These are phyloP conservation scores for Lithophane ornitopus DNA, from an alignment of 2,888 invertebrate species.

Conservation along the genomic window DNA sequence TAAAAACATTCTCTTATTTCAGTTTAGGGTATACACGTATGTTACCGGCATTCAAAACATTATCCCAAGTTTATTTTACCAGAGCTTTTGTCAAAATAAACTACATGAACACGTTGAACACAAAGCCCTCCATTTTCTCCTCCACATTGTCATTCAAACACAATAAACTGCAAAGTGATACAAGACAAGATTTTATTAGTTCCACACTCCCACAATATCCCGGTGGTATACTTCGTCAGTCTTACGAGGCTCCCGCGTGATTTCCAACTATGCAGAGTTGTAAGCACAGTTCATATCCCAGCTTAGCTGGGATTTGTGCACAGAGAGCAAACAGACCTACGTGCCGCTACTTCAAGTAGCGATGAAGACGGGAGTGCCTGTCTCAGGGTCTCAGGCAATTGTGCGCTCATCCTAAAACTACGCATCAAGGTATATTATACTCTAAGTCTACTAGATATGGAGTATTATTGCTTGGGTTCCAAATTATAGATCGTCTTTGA, in stretches of 20 bases:
- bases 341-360: constrained; percentile 63
- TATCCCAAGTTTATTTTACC: not conserved
- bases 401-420: constrained; percentile 41
- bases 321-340: constrained; percentile 67
- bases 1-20: not conserved
- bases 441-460: constrained; percentile 12
- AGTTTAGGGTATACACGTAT: not conserved
- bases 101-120: not conserved
- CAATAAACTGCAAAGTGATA: constrained; percentile 40
- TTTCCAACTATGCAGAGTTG: constrained; percentile 64
- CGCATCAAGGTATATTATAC: constrained; percentile 21
- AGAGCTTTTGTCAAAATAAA: constrained; percentile 1
- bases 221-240: constrained; percentile 42
- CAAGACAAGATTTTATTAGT: constrained; percentile 54
- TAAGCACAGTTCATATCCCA: constrained; percentile 65
- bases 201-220: constrained; percentile 30
- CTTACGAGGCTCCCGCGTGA: constrained; percentile 53
- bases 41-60: not conserved
- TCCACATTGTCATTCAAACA: constrained; percentile 18
- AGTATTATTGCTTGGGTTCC: constrained; percentile 17
- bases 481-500: not conserved
- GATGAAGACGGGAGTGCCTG: constrained; percentile 60
- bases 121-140: constrained; percentile 14
- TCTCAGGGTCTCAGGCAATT: constrained; percentile 51
- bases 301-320: constrained; percentile 71